A percentile compares a stretch with the other conserved stretches of the same genome.
These are phyloP conservation scores for Oryzias sinensis DNA, from an alignment of 2,797 vertebrate species.

Conservation along the genomic window DNA sequence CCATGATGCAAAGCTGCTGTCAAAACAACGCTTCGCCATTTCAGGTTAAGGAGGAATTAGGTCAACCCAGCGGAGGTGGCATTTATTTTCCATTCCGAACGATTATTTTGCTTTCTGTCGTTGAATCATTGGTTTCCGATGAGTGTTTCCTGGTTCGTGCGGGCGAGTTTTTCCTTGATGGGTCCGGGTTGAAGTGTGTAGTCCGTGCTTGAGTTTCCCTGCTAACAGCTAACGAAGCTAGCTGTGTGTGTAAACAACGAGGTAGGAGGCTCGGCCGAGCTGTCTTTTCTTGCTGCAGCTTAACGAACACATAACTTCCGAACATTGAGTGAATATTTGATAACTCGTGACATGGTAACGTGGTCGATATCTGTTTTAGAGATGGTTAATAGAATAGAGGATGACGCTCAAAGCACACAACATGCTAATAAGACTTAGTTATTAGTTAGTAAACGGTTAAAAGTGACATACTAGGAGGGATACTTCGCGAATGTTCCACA, in stretches of 20 bases:
- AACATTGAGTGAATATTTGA: neutral
- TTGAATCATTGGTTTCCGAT: slow-evolving; percentile 38
- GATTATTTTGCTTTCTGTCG: neutral
- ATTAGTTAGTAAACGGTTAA: no score
- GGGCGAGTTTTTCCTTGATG: slow-evolving; percentile 53
- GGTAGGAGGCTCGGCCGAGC: slow-evolving; percentile 42
- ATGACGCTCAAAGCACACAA: no score
- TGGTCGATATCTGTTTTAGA: no score
- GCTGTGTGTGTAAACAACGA: slow-evolving; percentile 66
- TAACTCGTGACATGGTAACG: no score
- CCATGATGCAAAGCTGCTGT: slow-evolving; percentile 62
- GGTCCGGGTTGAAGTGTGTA: slow-evolving; percentile 66
- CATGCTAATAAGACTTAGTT: no score
- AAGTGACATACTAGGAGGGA: no score
- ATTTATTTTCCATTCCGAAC: slow-evolving; percentile 5
- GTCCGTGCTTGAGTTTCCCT: slow-evolving; percentile 41
- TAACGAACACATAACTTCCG: neutral
- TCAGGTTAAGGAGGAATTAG: slow-evolving; percentile 59
- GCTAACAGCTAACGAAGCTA: slow-evolving; percentile 46
- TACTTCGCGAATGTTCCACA: no score
- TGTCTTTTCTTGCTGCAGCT: neutral
- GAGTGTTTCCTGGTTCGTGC: slow-evolving; percentile 41
- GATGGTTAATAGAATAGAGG: no score
- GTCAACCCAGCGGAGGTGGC: slow-evolving; percentile 47
- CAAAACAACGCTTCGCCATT: slow-evolving; percentile 80